These are phyloP conservation scores for Lepilemur ruficaudatus DNA, from an alignment of 2,797 vertebrate genomes.

Conservation along the genomic window DNA sequence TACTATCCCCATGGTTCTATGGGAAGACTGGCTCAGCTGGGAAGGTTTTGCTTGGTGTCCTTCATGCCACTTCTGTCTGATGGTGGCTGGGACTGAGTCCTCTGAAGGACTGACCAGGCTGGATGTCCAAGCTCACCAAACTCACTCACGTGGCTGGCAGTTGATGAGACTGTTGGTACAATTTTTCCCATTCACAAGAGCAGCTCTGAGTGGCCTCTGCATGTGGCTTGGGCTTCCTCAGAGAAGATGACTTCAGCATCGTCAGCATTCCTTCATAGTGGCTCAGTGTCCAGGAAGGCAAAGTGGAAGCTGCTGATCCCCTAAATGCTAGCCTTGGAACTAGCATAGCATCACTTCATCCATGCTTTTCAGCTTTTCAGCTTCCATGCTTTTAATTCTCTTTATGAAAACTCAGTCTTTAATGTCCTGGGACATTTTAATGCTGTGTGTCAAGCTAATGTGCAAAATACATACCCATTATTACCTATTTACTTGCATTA, in stretches of 20 bases:
- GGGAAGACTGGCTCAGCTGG: background rate
- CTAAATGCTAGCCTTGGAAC: background rate
- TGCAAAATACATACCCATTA: constrained; percentile 58
- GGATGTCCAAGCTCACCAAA: background rate
- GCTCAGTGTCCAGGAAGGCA: background rate
- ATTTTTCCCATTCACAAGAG: background rate
- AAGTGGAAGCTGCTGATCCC: background rate
- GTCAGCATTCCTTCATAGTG: background rate
- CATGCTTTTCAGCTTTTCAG: background rate
- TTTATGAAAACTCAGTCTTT: constrained; percentile 47
- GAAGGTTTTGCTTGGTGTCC: background rate
- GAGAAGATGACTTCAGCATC: background rate
- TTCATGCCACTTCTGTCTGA: background rate
- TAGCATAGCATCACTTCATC: no score
- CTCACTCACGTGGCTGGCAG: background rate
- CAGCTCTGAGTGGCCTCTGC: background rate
- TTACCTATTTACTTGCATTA: constrained; percentile 67
- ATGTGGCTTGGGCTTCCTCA: background rate
- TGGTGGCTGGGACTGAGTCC: background rate
- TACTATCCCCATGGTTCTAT: background rate
- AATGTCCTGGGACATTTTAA: constrained; percentile 67
- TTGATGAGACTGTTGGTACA: background rate
- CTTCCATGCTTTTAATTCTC: constrained; percentile 4
- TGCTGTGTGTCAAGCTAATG: constrained; percentile 43
- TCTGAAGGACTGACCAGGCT: background rate